Base-by-base conservation (phyloP, 2,888 invertebrate genomes). In the Cylloceria caligata region DNA sequence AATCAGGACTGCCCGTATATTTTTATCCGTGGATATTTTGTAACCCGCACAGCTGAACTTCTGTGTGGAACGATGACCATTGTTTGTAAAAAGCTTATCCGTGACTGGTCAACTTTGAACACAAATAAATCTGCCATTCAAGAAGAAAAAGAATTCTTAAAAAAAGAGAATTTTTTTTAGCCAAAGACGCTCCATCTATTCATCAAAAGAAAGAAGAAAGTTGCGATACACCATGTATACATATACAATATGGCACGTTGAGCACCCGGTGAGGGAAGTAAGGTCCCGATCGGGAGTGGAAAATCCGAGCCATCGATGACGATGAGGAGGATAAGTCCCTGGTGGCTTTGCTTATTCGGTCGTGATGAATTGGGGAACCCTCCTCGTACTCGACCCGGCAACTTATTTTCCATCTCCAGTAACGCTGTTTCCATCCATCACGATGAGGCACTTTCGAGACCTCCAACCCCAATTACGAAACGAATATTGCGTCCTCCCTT, bases 391-490 rank as follows among this genome's bases (percentile, higher is more conserved):
- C 19, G 34, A 11, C 49, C 57, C 57, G 45, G 64, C 27, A 64
- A 81, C 64, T 81, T 74, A 74, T 77, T 47, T 69, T 24, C 69
- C 69, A 34, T 39, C 60, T 21, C 45, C 24, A 24, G 68, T 34
- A 73, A 34, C 73, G 30, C 27, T 64, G 73, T 68, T 49, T 77
- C 62, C 11, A 62, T 67, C 71, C 76, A 68, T 68, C 34, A 34
- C 45, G 65, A 65, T 27, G 68, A 72, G 77, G 67, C 64, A 81
- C 77, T 81, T 74, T 77, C 60, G 9, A 45, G 47, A 68, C 68
- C 73, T 74, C 49, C 68, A 77, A 55, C 73, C 47, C 77, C 69
- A 81, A 81, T 81, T 78, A 81, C 67, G 65, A 73, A 60, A 72
- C 76, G 81, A 71, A 80, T 83, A 76, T 79, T 73, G 74, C 65